Evolutionary conservation across 2,113 vertebrate species (phyloP), one percentile per base, ranked within the genome.

Genomic region (Acinonyx jubatus): DNA sequence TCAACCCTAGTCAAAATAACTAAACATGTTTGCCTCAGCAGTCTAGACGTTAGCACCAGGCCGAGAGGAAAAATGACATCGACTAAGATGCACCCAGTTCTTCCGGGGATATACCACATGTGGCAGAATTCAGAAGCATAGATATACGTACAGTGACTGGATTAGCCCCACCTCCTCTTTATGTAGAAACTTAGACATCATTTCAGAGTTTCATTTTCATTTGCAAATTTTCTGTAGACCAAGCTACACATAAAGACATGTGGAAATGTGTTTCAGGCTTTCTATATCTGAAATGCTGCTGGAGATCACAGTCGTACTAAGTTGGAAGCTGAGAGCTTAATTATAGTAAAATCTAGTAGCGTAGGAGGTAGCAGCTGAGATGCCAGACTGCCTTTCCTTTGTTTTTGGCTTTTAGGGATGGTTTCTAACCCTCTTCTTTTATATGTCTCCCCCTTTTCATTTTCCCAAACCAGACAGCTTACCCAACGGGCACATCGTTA

Each of bases 281-380:
- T 84, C 84, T 97, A 18, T 87, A 89, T 89, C 89, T 89, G 76
- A 95, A 93, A 68, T 66, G 66, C 45, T 90, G 1, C 94, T 97
- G 66, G 82, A 86, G 29, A 90, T 9, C 15, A 15, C 45, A 89
- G 3, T 48, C 19, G 0, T 36, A 85, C 52, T 63, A 61, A 73
- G 41, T 69, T 90, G 69, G 91, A 94, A 82, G 61, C 50, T 71
- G 81, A 93, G 81, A 89, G 55, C 50, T 94, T 95, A 95, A 95
- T 96, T 85, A 91, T 61, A 55, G 57, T 85, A 92, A 89, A 81
- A 57, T 45, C 29, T 33, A 78, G 69, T 63, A 4, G 29, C 16
- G 66, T 88, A 52, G 85, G 88, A 85, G 69, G 89, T 13, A 87
- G 38, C 4, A 4, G n/a, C 13, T 84, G 68, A 76, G 74, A 69